phyloP scores from a whole-genome alignment of 2,113 vertebrate genomes.

The Noctilio leporinus region DNA sequence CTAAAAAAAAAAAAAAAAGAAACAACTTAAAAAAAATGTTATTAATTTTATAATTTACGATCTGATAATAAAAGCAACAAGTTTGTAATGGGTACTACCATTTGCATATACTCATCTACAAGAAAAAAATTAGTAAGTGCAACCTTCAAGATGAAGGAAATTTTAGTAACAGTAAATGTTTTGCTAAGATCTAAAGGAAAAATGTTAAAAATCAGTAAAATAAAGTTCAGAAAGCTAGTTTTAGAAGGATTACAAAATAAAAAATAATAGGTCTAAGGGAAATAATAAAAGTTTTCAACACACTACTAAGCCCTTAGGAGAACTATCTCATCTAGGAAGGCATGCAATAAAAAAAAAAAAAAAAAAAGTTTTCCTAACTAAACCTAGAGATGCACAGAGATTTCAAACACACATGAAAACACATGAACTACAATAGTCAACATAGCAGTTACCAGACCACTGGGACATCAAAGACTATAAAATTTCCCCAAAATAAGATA shows the following conservation, averaged over 20 bases:
- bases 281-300: not conserved
- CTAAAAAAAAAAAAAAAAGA: too few species aligned
- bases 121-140: conserved; percentile 1
- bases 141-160: not conserved
- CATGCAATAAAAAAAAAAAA: not conserved
- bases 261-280: not conserved
- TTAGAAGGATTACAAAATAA: conserved; percentile 11
- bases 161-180: not conserved
- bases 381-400: not conserved
- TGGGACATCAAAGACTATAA: not conserved
- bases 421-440: not conserved
- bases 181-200: not conserved
- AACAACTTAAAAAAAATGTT: not conserved
- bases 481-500: not conserved
- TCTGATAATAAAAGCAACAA: conserved; percentile 7
- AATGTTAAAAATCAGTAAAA: conserved; percentile 10
- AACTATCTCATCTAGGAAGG: conserved; percentile 8
- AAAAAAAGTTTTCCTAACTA: not conserved
- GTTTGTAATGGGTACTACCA: not conserved
- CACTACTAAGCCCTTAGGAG: not conserved
- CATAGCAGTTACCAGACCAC: not conserved
- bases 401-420: not conserved
- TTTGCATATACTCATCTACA: not conserved
- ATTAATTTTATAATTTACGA: conserved; percentile 16
- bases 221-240: conserved; percentile 11